Percentiles rank a stretch among this genome's conserved stretches.
Conservation (phyloP, 2,113 vertebrate species). For the Malaclemys terrapin region DNA sequence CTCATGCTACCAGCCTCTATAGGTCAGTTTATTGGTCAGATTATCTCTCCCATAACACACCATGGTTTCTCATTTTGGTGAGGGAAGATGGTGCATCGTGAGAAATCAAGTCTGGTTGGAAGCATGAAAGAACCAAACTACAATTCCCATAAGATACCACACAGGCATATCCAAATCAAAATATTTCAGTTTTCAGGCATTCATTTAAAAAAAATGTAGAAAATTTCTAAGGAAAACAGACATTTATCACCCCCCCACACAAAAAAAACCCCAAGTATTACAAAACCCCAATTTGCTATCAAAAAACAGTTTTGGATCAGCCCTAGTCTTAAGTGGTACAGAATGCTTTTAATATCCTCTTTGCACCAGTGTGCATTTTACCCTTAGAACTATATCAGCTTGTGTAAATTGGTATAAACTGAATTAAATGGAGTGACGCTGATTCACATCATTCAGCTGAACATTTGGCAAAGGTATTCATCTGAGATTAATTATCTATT, state of each 20-base stretch:
- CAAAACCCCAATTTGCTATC: background rate
- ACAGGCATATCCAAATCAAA: background rate
- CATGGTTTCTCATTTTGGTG: background rate
- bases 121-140: background rate
- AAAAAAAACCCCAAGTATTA: no score
- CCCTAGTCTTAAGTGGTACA: background rate
- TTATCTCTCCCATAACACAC: background rate
- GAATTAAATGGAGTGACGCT: background rate
- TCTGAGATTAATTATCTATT: background rate
- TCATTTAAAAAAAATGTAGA: background rate
- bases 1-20: background rate
- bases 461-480: background rate
- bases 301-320: background rate
- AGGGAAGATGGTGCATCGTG: accelerated
- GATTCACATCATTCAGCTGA: background rate
- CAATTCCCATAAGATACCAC: background rate
- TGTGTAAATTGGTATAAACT: background rate
- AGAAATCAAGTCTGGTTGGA: background rate
- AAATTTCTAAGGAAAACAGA: background rate
- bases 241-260: background rate
- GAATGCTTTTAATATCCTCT: background rate
- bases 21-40: background rate
- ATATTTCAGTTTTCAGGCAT: background rate
- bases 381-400: background rate
- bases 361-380: background rate